Percentiles rank a stretch among this genome's conserved stretches.
Evolutionary conservation across 1,140 invertebrate species (phyloP).

Genomic region (Brachionus rubens): DNA sequence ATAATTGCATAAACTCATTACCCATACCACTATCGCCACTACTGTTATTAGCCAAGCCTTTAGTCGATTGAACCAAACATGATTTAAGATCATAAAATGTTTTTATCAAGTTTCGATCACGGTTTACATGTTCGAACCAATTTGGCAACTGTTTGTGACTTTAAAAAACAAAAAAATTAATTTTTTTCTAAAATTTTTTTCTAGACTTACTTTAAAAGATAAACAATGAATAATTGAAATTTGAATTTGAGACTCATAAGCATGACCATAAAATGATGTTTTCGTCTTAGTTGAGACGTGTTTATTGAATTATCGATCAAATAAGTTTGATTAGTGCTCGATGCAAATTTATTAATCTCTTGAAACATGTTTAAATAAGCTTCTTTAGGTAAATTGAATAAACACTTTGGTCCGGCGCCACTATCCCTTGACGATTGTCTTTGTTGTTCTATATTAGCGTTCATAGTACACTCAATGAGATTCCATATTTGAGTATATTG

Average conservation of each 20-base stretch:
- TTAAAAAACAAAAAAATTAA: slow-evolving; percentile 1
- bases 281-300: slow-evolving; percentile 33
- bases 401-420: not conserved
- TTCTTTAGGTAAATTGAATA: slow-evolving; percentile 30
- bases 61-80: not conserved
- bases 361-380: slow-evolving; percentile 44
- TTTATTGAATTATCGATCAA: slow-evolving; percentile 34
- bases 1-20: slow-evolving; percentile 25
- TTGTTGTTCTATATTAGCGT: slow-evolving; percentile 19
- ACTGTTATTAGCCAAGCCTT: slow-evolving; percentile 1
- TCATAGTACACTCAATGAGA: slow-evolving; percentile 36
- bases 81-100: slow-evolving; percentile 20
- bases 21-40: slow-evolving; percentile 45
- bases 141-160: slow-evolving; percentile 40
- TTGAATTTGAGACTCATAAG: slow-evolving; percentile 45
- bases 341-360: slow-evolving; percentile 35
- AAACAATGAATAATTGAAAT: slow-evolving; percentile 39
- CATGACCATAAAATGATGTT: slow-evolving; percentile 46
- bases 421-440: not conserved
- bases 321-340: slow-evolving; percentile 44
- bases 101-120: slow-evolving; percentile 6
- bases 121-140: slow-evolving; percentile 39
- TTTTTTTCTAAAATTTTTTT: not conserved
- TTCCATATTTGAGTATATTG: slow-evolving; percentile 46
- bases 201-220: slow-evolving; percentile 29